Evolutionary conservation across 2,888 invertebrate genomes (phyloP).

Genomic region (Octodonta nipae): DNA sequence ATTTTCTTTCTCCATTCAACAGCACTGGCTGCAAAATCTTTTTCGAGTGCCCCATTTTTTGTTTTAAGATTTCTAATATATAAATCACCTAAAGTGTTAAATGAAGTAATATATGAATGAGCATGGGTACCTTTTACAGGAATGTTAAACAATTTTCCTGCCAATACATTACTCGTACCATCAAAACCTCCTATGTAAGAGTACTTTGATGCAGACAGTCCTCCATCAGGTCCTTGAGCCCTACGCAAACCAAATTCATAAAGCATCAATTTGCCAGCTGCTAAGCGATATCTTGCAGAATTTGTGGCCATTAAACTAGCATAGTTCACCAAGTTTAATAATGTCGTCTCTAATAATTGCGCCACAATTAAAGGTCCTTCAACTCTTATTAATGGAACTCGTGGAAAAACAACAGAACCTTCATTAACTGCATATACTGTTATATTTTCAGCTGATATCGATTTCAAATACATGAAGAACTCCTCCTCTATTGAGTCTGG

Average conservation of each 20-base stretch:
- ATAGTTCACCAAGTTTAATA: conserved; percentile 90
- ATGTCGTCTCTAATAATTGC: conserved; percentile 89
- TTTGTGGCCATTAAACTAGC: conserved; percentile 97
- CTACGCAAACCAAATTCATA: conserved; percentile 92
- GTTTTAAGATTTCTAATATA: conserved; percentile 32
- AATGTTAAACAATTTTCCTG: conserved; percentile 92
- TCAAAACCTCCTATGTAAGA: conserved; percentile 94
- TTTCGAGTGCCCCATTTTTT: conserved; percentile 16
- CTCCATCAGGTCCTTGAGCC: conserved; percentile 97
- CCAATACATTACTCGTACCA: conserved; percentile 94
- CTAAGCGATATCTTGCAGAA: conserved; percentile 89
- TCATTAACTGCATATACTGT: conserved; percentile 85
- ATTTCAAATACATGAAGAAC: conserved; percentile 75
- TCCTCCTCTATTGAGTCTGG: conserved; percentile 74
- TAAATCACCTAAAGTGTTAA: conserved; percentile 50
- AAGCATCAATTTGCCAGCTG: conserved; percentile 79
- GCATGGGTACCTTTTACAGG: conserved; percentile 96
- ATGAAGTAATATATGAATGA: conserved; percentile 93
- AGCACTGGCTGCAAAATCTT: conserved; percentile 51
- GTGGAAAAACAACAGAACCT: conserved; percentile 92
- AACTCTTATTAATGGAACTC: conserved; percentile 81
- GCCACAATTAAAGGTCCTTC: conserved; percentile 91
- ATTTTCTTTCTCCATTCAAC: conserved; percentile 54
- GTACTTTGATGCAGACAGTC: conserved; percentile 92
- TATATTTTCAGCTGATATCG: conserved; percentile 70